Base-by-base conservation (phyloP, 2,113 vertebrate species). In the Pogona vitticeps region DNA sequence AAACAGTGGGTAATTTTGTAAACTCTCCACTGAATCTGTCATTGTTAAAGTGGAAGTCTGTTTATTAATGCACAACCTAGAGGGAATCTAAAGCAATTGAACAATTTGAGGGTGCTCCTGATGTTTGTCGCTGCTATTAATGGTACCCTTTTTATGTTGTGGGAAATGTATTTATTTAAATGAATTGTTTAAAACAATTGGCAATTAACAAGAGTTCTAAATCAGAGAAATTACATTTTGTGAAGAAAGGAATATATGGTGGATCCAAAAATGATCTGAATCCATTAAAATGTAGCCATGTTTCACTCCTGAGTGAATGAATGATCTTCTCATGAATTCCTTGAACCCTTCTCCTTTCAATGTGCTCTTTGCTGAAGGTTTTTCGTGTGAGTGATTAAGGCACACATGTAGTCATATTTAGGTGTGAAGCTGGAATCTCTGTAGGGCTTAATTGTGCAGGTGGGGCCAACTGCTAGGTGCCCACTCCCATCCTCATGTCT, bases 1-100 rank as follows among this genome's bases (percentile, higher is more conserved):
- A 91, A 89, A 82, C 67, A 3, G 17, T 84, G 28, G 77, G 28
- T 71, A 23, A 58, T 90, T 90, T n/a, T 76, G 80, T 90, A 56
- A 86, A 75, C 67, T 1, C 2, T 83, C 88, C n/a, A 65, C 4
- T 90, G 58, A 91, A 84, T 1, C 10, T 67, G 3, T 75, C 14
- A 85, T 88, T 72, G 46, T 65, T 86, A 87, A 67, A 6, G n/a
- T 52, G 65, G 20, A 18, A 80, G 42, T 21, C 73, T 83, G 10
- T 68, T 87, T 88, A 28, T 40, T 83, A 46, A 88, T 77, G 65
- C 5, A 73, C 71, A 86, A 3, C 6, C n/a, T 26, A 86, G 33
- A 88, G 33, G 15, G 76, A 86, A 84, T 84, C 13, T 81, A 56
- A 14, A 83, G 7, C 3, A 77, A 42, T 1, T 71, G 40, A 86